Evolutionary conservation across 2,797 vertebrate genomes (phyloP).

Genomic region (Sebastes steindachneri): DNA sequence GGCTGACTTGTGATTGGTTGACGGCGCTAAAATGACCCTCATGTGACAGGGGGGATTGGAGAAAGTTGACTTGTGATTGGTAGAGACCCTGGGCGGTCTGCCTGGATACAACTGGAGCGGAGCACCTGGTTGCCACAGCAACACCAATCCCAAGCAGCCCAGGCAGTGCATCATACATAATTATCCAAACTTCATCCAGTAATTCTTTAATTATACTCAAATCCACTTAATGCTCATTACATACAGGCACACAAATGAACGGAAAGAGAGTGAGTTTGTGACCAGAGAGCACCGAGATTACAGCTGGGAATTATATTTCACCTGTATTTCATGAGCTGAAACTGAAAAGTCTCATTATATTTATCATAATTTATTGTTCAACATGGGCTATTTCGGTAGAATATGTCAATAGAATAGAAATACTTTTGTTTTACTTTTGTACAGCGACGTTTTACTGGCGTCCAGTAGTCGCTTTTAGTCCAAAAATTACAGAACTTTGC

Average conservation of each 20-base stretch:
- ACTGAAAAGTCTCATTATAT: no score
- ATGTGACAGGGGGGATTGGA: conserved; percentile 61
- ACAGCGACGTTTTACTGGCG: no score
- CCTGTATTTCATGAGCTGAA: not conserved
- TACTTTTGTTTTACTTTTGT: no score
- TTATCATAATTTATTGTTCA: no score
- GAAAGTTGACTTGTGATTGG: conserved; percentile 65
- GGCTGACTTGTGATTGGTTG: conserved; percentile 69
- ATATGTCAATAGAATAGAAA: no score
- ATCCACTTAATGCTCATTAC: conserved; percentile 54
- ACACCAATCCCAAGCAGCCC: conserved; percentile 55
- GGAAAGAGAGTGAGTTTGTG: not conserved
- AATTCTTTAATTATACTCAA: conserved; percentile 62
- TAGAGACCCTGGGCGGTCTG: not conserved
- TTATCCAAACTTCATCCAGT: conserved; percentile 71
- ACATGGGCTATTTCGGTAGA: no score
- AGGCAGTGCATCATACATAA: conserved; percentile 61
- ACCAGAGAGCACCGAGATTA: conserved; percentile 12
- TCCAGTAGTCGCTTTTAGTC: no score
- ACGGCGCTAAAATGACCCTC: conserved; percentile 53
- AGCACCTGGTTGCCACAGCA: conserved; percentile 40
- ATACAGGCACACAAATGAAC: not conserved
- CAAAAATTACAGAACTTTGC: no score
- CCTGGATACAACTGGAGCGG: conserved; percentile 24
- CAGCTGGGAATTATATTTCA: not conserved